phyloP scores from a whole-genome alignment of 2,113 vertebrate species.

The Syngnathus typhle region DNA sequence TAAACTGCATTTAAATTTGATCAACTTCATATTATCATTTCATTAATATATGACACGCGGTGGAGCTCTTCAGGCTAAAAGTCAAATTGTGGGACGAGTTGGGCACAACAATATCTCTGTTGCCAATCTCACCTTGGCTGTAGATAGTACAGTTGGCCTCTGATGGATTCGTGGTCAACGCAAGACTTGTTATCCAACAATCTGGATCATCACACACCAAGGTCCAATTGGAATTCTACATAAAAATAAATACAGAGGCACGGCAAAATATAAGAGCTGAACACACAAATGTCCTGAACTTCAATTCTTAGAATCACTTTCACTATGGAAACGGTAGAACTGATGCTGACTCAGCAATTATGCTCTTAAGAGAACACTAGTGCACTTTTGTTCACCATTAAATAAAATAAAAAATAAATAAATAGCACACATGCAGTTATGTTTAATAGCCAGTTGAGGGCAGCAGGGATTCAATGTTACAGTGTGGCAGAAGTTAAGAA shows the following conservation, averaged over 20 bases:
- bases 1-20: neutral
- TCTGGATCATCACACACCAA: slow-evolving; percentile 75
- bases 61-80: neutral
- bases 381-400: neutral
- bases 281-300: neutral
- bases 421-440: neutral
- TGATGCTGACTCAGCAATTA: neutral
- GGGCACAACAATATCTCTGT: neutral
- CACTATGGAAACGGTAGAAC: neutral
- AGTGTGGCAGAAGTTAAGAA: neutral
- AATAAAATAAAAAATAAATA: neutral
- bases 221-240: slow-evolving; percentile 53
- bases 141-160: slow-evolving; percentile 80
- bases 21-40: neutral
- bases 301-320: neutral
- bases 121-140: slow-evolving; percentile 72
- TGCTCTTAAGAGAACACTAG: neutral
- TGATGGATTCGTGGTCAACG: slow-evolving; percentile 60
- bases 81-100: neutral
- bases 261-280: neutral
- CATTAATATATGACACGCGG: neutral
- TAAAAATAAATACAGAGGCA: neutral
- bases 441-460: slow-evolving; percentile 2
- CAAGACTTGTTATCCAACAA: slow-evolving; percentile 81
- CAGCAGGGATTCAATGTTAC: neutral